These are phyloP conservation scores for Pterocles orientalis DNA, from an alignment of 2,113 vertebrate species.

Conservation along the genomic window DNA sequence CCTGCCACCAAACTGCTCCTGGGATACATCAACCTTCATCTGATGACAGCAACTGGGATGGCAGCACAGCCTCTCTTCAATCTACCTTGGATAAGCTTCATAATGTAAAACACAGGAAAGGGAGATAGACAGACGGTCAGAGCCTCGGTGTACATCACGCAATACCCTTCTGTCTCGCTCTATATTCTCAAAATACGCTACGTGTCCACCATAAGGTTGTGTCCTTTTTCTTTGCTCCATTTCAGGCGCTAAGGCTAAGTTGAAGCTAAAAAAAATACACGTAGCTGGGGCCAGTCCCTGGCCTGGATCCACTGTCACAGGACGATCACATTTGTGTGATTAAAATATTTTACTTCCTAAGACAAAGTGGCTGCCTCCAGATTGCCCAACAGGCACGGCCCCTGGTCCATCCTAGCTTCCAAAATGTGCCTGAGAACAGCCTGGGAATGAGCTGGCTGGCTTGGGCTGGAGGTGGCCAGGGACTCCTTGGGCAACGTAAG, in stretches of 20 bases:
- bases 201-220: neutral
- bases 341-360: neutral
- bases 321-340: neutral
- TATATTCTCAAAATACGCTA: neutral
- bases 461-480: neutral
- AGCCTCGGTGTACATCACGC: neutral
- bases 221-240: neutral
- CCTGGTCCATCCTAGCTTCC: neutral
- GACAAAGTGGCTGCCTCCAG: neutral
- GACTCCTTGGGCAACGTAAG: neutral
- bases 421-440: neutral
- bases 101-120: neutral
- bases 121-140: neutral
- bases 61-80: neutral
- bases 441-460: neutral
- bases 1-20: neutral
- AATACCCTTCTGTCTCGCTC: neutral
- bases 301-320: neutral
- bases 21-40: conserved; percentile 8
- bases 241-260: neutral
- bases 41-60: conserved; percentile 18
- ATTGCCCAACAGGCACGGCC: neutral
- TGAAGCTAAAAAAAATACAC: neutral
- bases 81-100: neutral
- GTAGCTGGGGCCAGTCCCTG: neutral